A percentile compares a stretch with the other conserved stretches of the same genome.
Evolutionary conservation across 2,113 vertebrate species (phyloP).

Genomic region (Lanius ludovicianus): DNA sequence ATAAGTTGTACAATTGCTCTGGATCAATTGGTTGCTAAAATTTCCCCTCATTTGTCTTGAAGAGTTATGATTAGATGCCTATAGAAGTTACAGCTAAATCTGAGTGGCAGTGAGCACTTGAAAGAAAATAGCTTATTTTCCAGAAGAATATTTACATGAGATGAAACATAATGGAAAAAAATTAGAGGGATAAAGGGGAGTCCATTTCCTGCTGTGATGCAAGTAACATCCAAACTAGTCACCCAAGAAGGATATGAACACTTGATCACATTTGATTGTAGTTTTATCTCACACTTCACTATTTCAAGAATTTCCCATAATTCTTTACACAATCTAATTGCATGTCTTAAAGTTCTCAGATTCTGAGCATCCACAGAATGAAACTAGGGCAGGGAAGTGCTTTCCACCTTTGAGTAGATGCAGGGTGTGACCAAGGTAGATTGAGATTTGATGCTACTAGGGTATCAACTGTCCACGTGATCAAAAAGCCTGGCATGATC

Average conservation of each 20-base stretch:
- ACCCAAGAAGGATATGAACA: neutral
- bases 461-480: neutral
- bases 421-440: neutral
- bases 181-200: neutral
- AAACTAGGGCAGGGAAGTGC: neutral
- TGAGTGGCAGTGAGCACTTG: neutral
- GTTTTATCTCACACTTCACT: neutral
- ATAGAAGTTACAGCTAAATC: neutral
- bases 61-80: neutral
- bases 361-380: neutral
- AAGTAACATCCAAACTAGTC: neutral
- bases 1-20: neutral
- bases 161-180: neutral
- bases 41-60: neutral
- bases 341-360: neutral
- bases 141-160: neutral
- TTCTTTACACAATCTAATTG: neutral
- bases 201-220: neutral
- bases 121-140: neutral
- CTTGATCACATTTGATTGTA: neutral
- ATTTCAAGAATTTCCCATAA: neutral
- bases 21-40: neutral
- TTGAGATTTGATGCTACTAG: neutral
- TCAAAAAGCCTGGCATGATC: neutral
- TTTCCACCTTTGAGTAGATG: neutral